Base-by-base conservation (phyloP, 2,113 vertebrate species). In the Python bivittatus region DNA sequence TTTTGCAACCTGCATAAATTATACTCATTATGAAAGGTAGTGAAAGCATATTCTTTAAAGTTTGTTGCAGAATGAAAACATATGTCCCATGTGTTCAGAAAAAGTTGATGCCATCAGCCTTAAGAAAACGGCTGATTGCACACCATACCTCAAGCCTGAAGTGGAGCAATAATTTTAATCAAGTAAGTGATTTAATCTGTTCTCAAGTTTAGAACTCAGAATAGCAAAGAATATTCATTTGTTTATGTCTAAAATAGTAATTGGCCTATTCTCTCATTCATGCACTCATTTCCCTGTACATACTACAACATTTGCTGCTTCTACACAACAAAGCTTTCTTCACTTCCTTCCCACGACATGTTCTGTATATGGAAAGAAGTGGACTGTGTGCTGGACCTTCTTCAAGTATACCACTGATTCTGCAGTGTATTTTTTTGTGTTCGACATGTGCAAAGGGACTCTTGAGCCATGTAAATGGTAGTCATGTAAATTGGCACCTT, bases 11-110 rank as follows among this genome's bases (percentile, higher is more conserved):
- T 56, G 1, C 54, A 38, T 9, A 29, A 42, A 27, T 42, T 72
- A 42, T 60, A 13, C 54, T 33, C 3, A 1, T 33, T 42, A 29
- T 33, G 95, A 29, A 93, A 84, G 79, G n/a, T 17, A 56, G 83
- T 88, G 42, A 54, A 42, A 22, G 72, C 84, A 2, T 85, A 61
- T 96, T 58, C 92, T 95, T 96, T 15, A 94, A 95, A 96, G 99
- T 94, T 92, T 99, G 94, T 92, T 99, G 93, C 98, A 98, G 94
- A 98, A 96, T 0, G 99, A 99, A 97, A 97, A 96, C 0, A n/a
- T 86, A 0, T 99, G 99, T 94, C 99, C 99, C 1, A 99, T 99
- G 99, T 99, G 99, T 92, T 99, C 98, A 0, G 98, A 99, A 96
- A 97, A 93, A 68, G 96, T 99, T 90, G 97, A 95, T 0, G 22